Evolutionary conservation across 2,113 vertebrate genomes (phyloP).

Genomic region (Tympanuchus pallidicinctus): DNA sequence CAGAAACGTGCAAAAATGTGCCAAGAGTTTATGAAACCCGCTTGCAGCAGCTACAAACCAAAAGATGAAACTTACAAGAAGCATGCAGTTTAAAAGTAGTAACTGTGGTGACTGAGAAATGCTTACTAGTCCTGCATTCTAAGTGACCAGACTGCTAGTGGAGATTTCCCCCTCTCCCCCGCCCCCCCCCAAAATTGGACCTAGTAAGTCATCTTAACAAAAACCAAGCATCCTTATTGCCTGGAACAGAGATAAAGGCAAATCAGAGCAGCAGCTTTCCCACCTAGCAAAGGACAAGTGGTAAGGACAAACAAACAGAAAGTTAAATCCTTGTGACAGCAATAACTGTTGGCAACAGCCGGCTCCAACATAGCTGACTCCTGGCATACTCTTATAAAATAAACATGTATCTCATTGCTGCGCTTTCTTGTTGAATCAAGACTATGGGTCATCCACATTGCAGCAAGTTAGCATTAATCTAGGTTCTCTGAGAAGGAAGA

Average conservation of each 20-base stretch:
- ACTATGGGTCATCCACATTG: not conserved
- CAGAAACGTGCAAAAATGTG: not conserved
- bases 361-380: not conserved
- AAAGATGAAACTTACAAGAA: not conserved
- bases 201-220: not conserved
- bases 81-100: not conserved
- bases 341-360: not conserved
- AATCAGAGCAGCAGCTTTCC: not conserved
- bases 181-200: not conserved
- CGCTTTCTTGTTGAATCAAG: not conserved
- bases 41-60: not conserved
- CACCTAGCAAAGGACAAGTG: not conserved
- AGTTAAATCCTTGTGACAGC: not conserved
- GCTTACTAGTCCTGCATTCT: not conserved
- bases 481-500: not conserved
- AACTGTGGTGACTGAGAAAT: not conserved
- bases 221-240: not conserved
- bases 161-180: not conserved
- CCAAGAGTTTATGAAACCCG: not conserved
- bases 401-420: rapidly evolving
- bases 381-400: not conserved
- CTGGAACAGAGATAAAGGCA: not conserved
- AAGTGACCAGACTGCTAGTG: not conserved
- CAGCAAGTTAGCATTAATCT: not conserved
- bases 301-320: not conserved